Evolutionary conservation across 2,797 vertebrate species (phyloP).

Genomic region (Paramormyrops hopkinsi): DNA sequence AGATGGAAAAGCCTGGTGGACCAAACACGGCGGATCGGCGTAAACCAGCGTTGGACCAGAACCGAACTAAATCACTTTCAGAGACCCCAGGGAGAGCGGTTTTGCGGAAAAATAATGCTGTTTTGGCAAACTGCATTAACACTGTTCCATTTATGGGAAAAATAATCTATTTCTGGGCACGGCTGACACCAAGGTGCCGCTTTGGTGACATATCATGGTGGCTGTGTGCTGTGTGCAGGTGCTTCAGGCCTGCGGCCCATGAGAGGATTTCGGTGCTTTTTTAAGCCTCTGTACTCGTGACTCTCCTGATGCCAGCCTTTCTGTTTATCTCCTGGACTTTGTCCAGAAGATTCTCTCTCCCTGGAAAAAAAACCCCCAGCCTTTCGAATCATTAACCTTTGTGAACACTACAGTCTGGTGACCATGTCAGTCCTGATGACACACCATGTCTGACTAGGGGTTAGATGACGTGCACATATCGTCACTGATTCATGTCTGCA

Average conservation of each 20-base stretch:
- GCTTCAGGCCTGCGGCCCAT: background rate
- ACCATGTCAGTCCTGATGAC: background rate
- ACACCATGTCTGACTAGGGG: background rate
- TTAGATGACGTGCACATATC: background rate
- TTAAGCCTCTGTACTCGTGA: background rate
- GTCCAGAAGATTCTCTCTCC: background rate
- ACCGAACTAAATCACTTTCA: background rate
- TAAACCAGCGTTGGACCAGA: background rate
- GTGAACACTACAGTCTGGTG: background rate
- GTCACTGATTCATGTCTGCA: background rate
- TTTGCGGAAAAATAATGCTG: background rate
- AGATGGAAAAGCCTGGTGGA: background rate
- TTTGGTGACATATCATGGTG: background rate
- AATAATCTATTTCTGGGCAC: background rate
- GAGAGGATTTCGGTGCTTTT: slow-evolving; percentile 1
- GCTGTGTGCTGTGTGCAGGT: background rate
- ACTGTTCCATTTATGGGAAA: background rate
- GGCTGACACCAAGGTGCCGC: background rate
- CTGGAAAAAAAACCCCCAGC: background rate
- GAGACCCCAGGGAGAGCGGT: background rate
- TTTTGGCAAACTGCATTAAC: background rate
- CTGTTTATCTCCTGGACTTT: slow-evolving; percentile 2
- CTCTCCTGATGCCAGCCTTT: background rate
- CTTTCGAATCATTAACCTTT: slow-evolving; percentile 11
- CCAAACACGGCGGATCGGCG: background rate